Base-by-base conservation (phyloP, 2,797 vertebrate species). In the Melanotaenia nigrans region DNA sequence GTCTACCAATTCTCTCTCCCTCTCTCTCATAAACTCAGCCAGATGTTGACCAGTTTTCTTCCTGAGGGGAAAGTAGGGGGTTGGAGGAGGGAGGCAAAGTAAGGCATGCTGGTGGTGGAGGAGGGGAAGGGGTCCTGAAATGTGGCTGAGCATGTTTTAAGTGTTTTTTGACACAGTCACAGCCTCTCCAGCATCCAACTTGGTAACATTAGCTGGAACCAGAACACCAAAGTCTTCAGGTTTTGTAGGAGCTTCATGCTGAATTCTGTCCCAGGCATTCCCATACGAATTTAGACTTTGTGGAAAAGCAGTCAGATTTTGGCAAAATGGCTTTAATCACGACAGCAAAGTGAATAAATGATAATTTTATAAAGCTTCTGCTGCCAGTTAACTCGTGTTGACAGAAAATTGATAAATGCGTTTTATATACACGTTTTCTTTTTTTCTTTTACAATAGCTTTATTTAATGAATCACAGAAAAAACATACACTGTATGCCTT, bases 11-110 rank as follows among this genome's bases (percentile, higher is more conserved):
- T 90, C 88, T 87, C 84, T 78, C 85, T 81, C 79, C 67, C 78
- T 70, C 73, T 80, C 81, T 68, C 90, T 91, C 87, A 91, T 95
- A 94, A 95, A 95, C 90, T 93, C 89, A 93, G 93, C 93, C 94
- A 94, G 94, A 95, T 95, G 94, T 95, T 93, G 91, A 92, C 92
- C 92, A 87, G 88, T 92, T 92, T 90, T 93, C 87, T 89, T 91
- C 90, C 90, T 87, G 47, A 77, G 91, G 90, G 90, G 88, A 89
- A 86, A 76, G 42, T 49, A 72, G 85, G 74, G 64, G 59, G 72
- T 59, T 63, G 74, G 51, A 24, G 35, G 75, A 69, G 68, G 73
- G 77, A 62, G 85, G 78, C 73, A 69, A 56, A 57, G 79, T 25
- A 67, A 81, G 82, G 85, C 82, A 82, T 78, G 85, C 78, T 77